phyloP scores from a whole-genome alignment of 2,113 vertebrate genomes.

The Boulengeromyrus knoepffleri region DNA sequence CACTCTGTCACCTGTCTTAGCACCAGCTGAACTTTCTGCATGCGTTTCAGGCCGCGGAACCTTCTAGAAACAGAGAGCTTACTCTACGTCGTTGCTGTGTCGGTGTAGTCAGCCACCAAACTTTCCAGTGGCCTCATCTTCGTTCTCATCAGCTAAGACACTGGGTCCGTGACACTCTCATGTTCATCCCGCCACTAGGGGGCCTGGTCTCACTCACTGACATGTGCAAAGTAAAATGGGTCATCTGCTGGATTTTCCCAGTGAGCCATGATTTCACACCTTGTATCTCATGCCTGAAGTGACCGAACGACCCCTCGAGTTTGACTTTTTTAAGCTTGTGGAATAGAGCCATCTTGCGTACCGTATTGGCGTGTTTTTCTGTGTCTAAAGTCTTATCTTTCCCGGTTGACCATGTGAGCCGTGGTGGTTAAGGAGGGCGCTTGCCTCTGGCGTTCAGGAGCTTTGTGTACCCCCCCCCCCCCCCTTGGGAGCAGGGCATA shows the following conservation, averaged over 20 bases:
- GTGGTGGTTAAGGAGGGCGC: not conserved
- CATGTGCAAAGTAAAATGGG: not conserved
- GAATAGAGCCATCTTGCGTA: not conserved
- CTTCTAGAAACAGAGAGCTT: not conserved
- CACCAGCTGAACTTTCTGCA: not conserved
- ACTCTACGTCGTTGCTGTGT: not conserved
- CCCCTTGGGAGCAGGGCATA: no score
- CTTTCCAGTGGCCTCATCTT: not conserved
- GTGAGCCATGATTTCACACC: not conserved
- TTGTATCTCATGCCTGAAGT: not conserved
- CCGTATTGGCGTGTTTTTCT: not conserved
- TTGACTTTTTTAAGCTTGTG: not conserved
- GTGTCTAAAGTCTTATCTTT: not conserved
- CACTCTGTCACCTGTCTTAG: slow-evolving; percentile 40
- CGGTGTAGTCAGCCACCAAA: not conserved
- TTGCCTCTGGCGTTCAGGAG: not conserved
- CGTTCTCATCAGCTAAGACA: not conserved
- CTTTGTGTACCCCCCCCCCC: not conserved
- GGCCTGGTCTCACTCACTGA: not conserved
- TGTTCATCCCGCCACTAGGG: not conserved
- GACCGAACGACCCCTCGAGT: not conserved
- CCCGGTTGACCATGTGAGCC: not conserved
- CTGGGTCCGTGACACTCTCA: not conserved
- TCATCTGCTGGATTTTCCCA: not conserved
- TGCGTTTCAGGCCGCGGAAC: not conserved